A percentile compares a stretch with the other conserved stretches of the same genome.
phyloP scores from a whole-genome alignment of 2,888 invertebrate species.

The Cataglyphis livida region DNA sequence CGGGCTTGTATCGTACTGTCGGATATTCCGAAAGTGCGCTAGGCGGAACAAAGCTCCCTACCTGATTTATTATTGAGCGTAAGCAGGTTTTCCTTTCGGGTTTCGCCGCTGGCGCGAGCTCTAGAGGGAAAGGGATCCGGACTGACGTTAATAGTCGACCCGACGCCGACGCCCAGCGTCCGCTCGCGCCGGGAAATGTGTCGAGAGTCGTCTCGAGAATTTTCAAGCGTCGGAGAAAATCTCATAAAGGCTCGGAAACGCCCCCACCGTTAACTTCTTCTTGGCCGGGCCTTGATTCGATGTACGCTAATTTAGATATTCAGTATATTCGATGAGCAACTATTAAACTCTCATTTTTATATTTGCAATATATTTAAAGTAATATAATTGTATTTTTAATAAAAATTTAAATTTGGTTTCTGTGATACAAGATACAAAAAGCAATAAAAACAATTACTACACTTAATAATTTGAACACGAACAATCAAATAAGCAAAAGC shows the following conservation, averaged over 20 bases:
- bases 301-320: neutral
- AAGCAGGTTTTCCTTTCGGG: conserved; percentile 62
- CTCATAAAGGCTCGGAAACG: conserved; percentile 32
- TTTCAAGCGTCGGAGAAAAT: conserved; percentile 40
- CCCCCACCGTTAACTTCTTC: conserved; percentile 5
- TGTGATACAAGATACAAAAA: neutral
- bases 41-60: conserved; percentile 53
- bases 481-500: neutral
- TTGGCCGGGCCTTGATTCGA: neutral
- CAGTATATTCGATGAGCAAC: neutral
- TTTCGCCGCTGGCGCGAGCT: conserved; percentile 41
- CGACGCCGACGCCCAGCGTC: conserved; percentile 53
- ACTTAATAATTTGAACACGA: neutral
- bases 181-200: conserved; percentile 39
- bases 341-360: neutral
- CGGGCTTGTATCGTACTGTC: conserved; percentile 41
- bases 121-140: conserved; percentile 34
- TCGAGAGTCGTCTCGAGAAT: conserved; percentile 47
- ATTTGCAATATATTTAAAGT: neutral
- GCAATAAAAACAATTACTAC: neutral
- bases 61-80: conserved; percentile 73
- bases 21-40: conserved; percentile 58
- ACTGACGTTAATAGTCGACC: conserved; percentile 61
- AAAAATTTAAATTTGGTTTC: conserved; percentile 22
- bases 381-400: neutral